Percentiles rank a stretch among this genome's conserved stretches.
Evolutionary conservation across 2,113 vertebrate species (phyloP).

Genomic region (Hyaena hyaena): DNA sequence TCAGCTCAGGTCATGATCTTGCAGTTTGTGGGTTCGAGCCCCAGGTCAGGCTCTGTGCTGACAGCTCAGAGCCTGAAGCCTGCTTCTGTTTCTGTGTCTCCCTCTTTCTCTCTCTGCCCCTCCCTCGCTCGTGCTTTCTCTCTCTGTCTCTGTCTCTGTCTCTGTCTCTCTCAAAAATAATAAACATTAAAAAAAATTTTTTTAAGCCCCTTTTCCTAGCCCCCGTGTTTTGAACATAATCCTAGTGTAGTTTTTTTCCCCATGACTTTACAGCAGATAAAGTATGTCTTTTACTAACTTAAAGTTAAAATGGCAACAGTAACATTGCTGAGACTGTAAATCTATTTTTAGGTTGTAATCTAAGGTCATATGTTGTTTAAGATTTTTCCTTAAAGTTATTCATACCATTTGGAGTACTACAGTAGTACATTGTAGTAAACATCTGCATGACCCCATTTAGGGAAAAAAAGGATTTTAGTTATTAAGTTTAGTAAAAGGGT

Average conservation of each 20-base stretch:
- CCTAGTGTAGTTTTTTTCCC: neutral
- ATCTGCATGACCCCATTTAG: neutral
- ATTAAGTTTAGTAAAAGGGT: neutral
- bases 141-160: too few relatives aligned
- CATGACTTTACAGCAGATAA: neutral
- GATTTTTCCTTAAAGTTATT: neutral
- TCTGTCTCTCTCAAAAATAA: too few relatives aligned
- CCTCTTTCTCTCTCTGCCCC: too few relatives aligned
- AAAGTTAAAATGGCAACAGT: neutral
- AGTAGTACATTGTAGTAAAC: neutral
- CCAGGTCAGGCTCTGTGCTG: too few relatives aligned
- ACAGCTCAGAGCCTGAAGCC: too few relatives aligned
- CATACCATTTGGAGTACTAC: neutral
- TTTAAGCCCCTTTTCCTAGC: neutral
- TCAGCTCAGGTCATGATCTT: too few relatives aligned
- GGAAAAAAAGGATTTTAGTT: neutral
- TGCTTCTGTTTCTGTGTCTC: too few relatives aligned
- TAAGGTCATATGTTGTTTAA: neutral
- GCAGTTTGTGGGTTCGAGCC: too few relatives aligned
- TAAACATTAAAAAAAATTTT: too few relatives aligned
- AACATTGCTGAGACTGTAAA: neutral
- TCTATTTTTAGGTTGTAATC: neutral
- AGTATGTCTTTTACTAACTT: constrained; percentile 1
- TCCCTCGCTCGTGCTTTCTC: too few relatives aligned
- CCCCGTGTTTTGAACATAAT: neutral